These are phyloP conservation scores for Clarias platycephalus DNA, from an alignment of 2,797 vertebrate genomes.

Conservation along the genomic window DNA sequence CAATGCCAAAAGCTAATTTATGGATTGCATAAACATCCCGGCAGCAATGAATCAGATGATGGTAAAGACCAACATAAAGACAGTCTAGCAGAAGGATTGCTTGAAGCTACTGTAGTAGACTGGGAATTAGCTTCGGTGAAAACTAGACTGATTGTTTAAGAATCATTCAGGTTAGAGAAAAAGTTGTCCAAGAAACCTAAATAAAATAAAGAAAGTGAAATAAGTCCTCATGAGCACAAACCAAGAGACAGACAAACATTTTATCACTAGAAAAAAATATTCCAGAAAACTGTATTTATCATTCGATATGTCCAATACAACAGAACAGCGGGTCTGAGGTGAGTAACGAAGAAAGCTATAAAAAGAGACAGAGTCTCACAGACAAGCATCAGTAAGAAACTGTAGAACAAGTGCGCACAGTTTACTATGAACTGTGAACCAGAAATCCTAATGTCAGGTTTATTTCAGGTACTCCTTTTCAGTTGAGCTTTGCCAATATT, in stretches of 20 bases:
- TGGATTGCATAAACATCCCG: not conserved
- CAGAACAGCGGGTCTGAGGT: slow-evolving; percentile 6
- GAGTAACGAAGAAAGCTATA: slow-evolving; percentile 2
- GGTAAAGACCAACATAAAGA: not conserved
- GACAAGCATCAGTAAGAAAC: slow-evolving; percentile 6
- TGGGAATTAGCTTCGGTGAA: not conserved
- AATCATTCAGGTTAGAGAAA: not conserved
- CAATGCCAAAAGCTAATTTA: not conserved
- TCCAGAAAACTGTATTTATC: not conserved
- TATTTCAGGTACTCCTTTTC: slow-evolving; percentile 10
- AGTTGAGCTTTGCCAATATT: not conserved
- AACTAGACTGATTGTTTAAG: not conserved
- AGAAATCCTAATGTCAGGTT: not conserved
- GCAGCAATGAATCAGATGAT: not conserved
- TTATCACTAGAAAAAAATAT: not conserved
- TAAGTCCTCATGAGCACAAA: not conserved
- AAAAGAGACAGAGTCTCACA: not conserved
- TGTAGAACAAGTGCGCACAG: not conserved
- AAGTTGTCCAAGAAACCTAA: not conserved
- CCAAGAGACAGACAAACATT: not conserved
- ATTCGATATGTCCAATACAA: not conserved
- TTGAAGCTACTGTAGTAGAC: not conserved
- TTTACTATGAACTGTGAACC: not conserved
- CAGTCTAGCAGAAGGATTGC: not conserved
- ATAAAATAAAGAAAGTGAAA: not conserved